These are phyloP conservation scores for Etheostoma perlongum DNA, from an alignment of 2,797 vertebrate genomes.

Conservation along the genomic window DNA sequence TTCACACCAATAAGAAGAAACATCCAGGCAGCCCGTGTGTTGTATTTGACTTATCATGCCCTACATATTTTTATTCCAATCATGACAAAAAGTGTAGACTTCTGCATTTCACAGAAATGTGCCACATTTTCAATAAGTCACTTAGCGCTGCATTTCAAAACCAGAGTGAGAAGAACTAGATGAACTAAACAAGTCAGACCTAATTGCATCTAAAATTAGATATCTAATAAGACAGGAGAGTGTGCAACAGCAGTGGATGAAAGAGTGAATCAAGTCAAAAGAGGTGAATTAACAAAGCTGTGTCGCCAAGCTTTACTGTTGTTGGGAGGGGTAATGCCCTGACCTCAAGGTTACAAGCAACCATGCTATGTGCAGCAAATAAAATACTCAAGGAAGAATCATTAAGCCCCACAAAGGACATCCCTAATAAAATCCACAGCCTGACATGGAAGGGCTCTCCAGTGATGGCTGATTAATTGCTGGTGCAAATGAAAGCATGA, in stretches of 20 bases:
- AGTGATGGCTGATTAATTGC: constrained; percentile 90
- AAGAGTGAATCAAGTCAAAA: constrained; percentile 72
- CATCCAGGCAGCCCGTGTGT: constrained; percentile 3
- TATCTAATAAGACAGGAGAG: constrained; percentile 63
- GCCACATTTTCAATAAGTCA: constrained; percentile 55
- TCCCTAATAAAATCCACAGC: constrained; percentile 87
- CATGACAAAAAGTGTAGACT: constrained; percentile 27
- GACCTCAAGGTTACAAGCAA: constrained; percentile 83
- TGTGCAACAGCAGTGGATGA: constrained; percentile 63
- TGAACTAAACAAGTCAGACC: constrained; percentile 77
- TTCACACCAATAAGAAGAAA: constrained; percentile 15
- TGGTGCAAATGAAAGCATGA: constrained; percentile 85
- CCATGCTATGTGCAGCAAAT: constrained; percentile 81
- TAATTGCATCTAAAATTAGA: constrained; percentile 81
- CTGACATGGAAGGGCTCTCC: constrained; percentile 85
- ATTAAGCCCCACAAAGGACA: constrained; percentile 88
- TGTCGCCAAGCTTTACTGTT: constrained; percentile 61
- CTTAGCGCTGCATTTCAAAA: constrained; percentile 60
- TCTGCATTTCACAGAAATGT: constrained; percentile 45
- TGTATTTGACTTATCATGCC: constrained; percentile 28
- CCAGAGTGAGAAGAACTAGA: constrained; percentile 53
- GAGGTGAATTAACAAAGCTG: constrained; percentile 68
- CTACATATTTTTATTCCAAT: constrained; percentile 45
- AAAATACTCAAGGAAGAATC: constrained; percentile 88
- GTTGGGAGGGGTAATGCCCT: constrained; percentile 35